phyloP scores from a whole-genome alignment of 37 sponge, comb jelly and placozoan genomes.

The Ephydatia muelleri region DNA sequence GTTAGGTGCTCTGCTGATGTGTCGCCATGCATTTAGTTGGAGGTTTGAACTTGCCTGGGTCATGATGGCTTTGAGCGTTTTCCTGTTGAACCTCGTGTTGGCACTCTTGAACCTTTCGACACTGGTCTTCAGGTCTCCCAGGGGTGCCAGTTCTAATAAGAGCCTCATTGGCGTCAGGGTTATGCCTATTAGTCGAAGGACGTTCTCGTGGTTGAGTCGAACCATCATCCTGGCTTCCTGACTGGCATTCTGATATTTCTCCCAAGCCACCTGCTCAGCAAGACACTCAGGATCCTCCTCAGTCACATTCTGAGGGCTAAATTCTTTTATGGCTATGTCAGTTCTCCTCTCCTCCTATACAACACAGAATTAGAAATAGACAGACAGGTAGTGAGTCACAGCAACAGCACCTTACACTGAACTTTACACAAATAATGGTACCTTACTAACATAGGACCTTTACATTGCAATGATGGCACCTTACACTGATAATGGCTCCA shows the following conservation, averaged over 20 bases:
- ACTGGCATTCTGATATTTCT: slow-evolving; percentile 71
- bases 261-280: slow-evolving; percentile 47
- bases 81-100: slow-evolving; percentile 27
- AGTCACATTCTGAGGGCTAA: background rate
- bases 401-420: background rate
- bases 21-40: background rate
- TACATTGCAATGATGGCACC: background rate
- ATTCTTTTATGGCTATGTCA: slow-evolving; percentile 65
- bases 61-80: slow-evolving; percentile 47
- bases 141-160: slow-evolving; percentile 74
- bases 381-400: background rate
- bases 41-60: slow-evolving; percentile 45
- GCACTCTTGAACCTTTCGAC: slow-evolving; percentile 33
- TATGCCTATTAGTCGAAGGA: slow-evolving; percentile 66
- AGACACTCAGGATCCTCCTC: slow-evolving; percentile 14
- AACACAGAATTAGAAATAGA: background rate
- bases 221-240: slow-evolving; percentile 72
- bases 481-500: slow-evolving; percentile 10
- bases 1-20: background rate
- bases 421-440: background rate
- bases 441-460: background rate
- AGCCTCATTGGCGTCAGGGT: slow-evolving; percentile 69
- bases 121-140: slow-evolving; percentile 66
- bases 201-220: slow-evolving; percentile 66
- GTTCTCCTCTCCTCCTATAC: background rate